phyloP scores from a whole-genome alignment of 2,113 vertebrate genomes.

The Alouatta palliata region DNA sequence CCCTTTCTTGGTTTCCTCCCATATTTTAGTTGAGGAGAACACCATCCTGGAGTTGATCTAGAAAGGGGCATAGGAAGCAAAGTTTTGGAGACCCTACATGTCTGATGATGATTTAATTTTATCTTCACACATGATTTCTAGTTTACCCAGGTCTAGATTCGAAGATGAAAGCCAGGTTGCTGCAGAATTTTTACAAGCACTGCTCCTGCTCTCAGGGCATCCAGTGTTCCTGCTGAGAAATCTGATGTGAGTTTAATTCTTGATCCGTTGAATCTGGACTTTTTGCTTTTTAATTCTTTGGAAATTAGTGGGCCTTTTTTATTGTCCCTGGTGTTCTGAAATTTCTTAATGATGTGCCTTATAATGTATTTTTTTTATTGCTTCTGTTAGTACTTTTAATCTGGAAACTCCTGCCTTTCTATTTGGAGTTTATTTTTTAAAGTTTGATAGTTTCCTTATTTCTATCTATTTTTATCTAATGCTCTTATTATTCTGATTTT shows the following conservation, averaged over 20 bases:
- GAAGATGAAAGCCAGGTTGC: background rate
- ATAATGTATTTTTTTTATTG: background rate
- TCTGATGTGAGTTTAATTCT: background rate
- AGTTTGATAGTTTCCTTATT: background rate
- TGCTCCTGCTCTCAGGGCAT: background rate
- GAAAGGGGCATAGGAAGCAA: background rate
- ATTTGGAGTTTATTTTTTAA: background rate
- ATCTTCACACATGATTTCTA: background rate
- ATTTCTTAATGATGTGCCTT: background rate
- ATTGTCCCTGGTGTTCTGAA: background rate
- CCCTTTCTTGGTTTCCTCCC: background rate
- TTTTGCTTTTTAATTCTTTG: background rate
- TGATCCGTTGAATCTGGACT: background rate
- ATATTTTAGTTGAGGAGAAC: background rate
- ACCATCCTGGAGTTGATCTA: background rate
- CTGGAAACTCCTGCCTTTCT: background rate
- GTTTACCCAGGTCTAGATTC: background rate
- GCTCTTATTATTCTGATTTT: background rate
- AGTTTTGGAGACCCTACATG: background rate
- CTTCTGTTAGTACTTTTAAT: background rate
- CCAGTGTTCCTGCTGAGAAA: background rate
- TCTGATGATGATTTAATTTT: background rate
- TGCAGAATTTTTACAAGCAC: background rate
- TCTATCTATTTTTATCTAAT: background rate
- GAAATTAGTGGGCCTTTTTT: slow-evolving; percentile 33